Percentiles rank a stretch among this genome's conserved stretches.
Conservation (phyloP, 1,140 invertebrate genomes). For the Drosophila ironensis region DNA sequence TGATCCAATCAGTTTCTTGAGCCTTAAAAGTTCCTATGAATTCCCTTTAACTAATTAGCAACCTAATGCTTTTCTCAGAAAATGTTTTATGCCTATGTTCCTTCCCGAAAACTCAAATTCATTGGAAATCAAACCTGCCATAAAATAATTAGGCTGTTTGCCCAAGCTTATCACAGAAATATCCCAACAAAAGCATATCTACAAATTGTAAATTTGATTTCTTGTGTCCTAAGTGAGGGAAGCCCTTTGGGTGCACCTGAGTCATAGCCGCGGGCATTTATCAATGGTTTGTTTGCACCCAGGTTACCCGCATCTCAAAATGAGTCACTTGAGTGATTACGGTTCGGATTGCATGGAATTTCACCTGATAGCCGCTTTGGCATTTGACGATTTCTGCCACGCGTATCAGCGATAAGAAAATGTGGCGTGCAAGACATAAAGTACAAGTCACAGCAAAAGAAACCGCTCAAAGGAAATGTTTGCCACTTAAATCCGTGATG, state of each 20-base stretch:
- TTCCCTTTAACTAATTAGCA: too few relatives aligned
- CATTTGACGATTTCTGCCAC: slow-evolving; percentile 11
- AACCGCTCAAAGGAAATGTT: background rate
- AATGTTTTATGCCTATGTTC: too few relatives aligned
- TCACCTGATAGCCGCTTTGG: slow-evolving; percentile 11
- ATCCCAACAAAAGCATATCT: slow-evolving; percentile 2
- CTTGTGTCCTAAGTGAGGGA: background rate
- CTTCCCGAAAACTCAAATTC: too few relatives aligned
- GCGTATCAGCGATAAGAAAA: slow-evolving; percentile 13
- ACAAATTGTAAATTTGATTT: background rate
- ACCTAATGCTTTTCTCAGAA: too few relatives aligned
- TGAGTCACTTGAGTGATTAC: slow-evolving; percentile 21
- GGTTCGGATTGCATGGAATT: slow-evolving; percentile 9
- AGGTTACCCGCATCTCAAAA: background rate
- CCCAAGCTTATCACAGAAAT: too few relatives aligned
- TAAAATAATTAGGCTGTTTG: background rate
- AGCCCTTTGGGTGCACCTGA: slow-evolving; percentile 12
- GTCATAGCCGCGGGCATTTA: slow-evolving; percentile 6
- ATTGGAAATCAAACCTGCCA: too few relatives aligned
- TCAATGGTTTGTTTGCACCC: slow-evolving; percentile 9
- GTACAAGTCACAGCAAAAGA: too few relatives aligned
- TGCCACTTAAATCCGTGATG: slow-evolving; percentile 4
- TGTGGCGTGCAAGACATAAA: too few relatives aligned
- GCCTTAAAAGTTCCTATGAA: too few relatives aligned
- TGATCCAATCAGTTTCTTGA: too few relatives aligned